Evolutionary conservation across 2,888 invertebrate genomes (phyloP), one percentile per base, ranked within the genome.

Genomic region (Charanyca ferruginea): DNA sequence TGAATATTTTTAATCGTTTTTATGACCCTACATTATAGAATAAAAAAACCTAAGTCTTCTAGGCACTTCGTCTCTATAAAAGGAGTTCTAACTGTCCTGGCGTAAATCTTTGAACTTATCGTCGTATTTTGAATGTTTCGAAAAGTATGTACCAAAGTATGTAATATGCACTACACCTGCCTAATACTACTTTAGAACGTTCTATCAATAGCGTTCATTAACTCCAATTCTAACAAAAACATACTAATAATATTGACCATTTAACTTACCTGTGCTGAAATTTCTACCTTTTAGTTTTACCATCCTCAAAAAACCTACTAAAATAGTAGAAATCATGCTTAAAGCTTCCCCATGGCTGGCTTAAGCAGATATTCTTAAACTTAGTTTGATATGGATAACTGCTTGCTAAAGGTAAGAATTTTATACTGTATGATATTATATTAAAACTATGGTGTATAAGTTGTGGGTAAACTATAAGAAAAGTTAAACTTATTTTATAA

Each of bases 301-400:
- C 49, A 78, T 73, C n/a, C 13, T 44, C 23, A 52, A 74, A 78
- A 51, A 83, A 83, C 65, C 74, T 87, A 87, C 87, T 85, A 87
- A 85, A 55, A 69, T 85, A 68, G 85, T 89, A 90, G 86, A 85
- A 86, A 83, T 76, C 66, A 78, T 78, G 89, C 89, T 89, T 89
- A 58, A 80, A 79, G 89, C 89, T 89, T 90, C 81, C 84, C 74
- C 80, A 69, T 79, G 86, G 73, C 81, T 87, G 87, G 87, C 89
- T 88, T 87, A 61, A 55, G 79, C 71, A 48, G 61, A 75, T 59
- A 70, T 67, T 67, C 45, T 35, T 75, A 63, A 64, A 54, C 11
- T 57, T 74, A 66, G 64, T 70, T 73, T 72, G 0, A 66, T 72
- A 78, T 70, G 79, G 78, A 73, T 65, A 68, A 62, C 75, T 77